Conservation (phyloP, 2,113 vertebrate genomes). For the Cyphomyrus plagiostoma region DNA sequence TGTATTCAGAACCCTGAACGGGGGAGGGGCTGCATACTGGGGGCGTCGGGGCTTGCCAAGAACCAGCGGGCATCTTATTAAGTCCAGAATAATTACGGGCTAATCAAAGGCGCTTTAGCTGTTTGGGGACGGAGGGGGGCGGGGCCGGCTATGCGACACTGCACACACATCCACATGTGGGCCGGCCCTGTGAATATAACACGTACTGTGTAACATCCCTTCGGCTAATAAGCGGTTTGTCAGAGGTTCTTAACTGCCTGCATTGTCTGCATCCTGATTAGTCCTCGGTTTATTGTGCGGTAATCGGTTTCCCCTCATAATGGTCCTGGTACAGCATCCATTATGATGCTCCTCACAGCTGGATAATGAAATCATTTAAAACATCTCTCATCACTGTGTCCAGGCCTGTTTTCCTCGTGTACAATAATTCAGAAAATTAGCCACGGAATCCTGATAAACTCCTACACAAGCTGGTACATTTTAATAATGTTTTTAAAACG, state of each 20-base stretch:
- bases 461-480: neutral
- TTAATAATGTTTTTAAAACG: neutral
- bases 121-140: neutral
- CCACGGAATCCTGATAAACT: neutral
- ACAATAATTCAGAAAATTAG: neutral
- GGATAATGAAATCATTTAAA: slow-evolving; percentile 21
- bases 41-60: neutral
- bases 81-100: neutral
- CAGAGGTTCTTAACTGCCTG: slow-evolving; percentile 15
- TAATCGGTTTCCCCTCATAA: neutral
- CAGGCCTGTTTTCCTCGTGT: neutral
- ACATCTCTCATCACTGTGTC: slow-evolving; percentile 11
- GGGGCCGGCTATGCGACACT: neutral
- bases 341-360: neutral
- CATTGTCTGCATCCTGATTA: slow-evolving; percentile 20
- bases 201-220: neutral
- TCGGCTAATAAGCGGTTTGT: slow-evolving; percentile 5
- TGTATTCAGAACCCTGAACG: neutral
- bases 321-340: neutral
- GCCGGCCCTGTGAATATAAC: neutral
- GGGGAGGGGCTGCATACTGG: neutral
- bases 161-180: neutral
- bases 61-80: neutral
- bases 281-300: slow-evolving; percentile 6
- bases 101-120: neutral